These are phyloP conservation scores for Lipotes vexillifer DNA, from an alignment of 2,113 vertebrate genomes.

Conservation along the genomic window DNA sequence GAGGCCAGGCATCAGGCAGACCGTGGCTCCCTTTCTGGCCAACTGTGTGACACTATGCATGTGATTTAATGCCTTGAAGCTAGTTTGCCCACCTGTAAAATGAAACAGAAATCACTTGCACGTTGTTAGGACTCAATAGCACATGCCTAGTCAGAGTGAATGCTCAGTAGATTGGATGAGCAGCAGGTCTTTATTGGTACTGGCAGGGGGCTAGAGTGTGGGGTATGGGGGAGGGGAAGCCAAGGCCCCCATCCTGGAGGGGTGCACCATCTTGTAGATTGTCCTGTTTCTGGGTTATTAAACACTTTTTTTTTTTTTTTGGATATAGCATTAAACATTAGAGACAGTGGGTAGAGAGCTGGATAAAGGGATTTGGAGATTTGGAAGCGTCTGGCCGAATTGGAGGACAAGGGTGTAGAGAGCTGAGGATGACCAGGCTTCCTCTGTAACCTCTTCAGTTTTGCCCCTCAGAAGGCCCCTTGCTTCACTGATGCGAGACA, in stretches of 20 bases:
- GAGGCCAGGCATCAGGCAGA: not conserved
- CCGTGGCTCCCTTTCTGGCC: not conserved
- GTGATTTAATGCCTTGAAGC: not conserved
- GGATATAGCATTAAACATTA: not conserved
- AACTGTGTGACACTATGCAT: not conserved
- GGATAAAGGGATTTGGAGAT: not conserved
- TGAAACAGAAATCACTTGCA: not conserved
- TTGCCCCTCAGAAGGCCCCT: not conserved
- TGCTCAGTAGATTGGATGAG: not conserved
- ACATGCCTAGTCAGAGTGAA: not conserved
- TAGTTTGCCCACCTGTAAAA: not conserved
- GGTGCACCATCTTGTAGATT: not conserved
- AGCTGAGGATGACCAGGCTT: not conserved
- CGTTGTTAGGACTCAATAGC: not conserved
- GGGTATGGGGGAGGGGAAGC: not conserved
- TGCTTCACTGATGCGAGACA: not conserved
- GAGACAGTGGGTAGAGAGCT: not conserved
- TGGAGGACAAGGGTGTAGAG: not conserved
- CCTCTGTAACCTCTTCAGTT: not conserved
- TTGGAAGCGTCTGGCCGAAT: not conserved
- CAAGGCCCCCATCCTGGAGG: not conserved
- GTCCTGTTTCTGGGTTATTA: not conserved
- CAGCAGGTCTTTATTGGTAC: not conserved
- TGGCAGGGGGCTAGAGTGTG: not conserved
- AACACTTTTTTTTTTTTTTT: not conserved